Evolutionary conservation across 2,797 vertebrate species (phyloP).

Genomic region (Pteronotus mesoamericanus): DNA sequence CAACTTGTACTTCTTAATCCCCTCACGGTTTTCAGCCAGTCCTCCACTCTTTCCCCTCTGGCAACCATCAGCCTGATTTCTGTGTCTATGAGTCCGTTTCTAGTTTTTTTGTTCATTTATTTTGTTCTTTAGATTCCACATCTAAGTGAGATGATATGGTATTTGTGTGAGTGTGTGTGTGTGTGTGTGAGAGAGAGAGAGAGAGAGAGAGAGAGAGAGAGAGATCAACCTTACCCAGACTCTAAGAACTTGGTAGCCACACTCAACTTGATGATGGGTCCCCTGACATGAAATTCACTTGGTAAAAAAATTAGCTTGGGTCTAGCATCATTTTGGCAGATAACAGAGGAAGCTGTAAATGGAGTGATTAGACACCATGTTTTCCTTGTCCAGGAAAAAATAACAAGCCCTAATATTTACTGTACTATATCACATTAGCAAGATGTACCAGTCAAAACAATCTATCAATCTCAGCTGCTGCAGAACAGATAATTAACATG

Average conservation of each 20-base stretch:
- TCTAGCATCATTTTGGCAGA: neutral
- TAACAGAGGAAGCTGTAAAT: neutral
- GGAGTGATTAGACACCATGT: neutral
- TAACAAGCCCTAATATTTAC: conserved; percentile 42
- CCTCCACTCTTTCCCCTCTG: too few species aligned
- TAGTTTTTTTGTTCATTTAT: neutral
- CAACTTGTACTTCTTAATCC: too few species aligned
- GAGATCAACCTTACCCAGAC: neutral
- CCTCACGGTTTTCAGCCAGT: too few species aligned
- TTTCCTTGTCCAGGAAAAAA: conserved; percentile 36
- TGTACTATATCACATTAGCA: conserved; percentile 37
- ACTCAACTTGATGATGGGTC: neutral
- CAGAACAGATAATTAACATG: conserved; percentile 28
- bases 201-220: neutral
- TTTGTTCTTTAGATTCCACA: neutral
- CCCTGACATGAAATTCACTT: neutral
- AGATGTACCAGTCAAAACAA: conserved; percentile 33
- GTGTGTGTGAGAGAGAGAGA: neutral
- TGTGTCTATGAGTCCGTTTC: too few species aligned
- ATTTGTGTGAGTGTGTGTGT: neutral
- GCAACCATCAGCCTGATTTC: too few species aligned
- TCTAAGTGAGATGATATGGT: neutral
- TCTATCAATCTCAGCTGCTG: conserved; percentile 38
- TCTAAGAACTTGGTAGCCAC: neutral
- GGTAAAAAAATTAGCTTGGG: neutral